A percentile compares a stretch with the other conserved stretches of the same genome.
Conservation (phyloP, 2,113 vertebrate species). For the Stegostoma tigrinum region DNA sequence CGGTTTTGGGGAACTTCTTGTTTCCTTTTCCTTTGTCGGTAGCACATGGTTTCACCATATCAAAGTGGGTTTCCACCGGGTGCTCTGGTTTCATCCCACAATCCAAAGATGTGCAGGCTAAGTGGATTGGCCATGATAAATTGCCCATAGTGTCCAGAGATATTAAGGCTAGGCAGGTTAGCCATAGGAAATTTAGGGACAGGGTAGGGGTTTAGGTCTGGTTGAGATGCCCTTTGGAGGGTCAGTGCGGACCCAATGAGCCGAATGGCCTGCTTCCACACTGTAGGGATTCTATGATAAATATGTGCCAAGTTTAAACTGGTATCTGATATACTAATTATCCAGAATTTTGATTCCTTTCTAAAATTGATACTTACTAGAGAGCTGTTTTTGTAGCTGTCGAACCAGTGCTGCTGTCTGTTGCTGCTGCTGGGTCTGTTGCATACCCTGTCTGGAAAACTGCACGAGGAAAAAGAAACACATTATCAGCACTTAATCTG, state of each 20-base stretch:
- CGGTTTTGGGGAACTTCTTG: background rate
- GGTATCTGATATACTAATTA: background rate
- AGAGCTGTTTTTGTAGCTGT: conserved; percentile 67
- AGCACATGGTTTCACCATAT: too few relatives aligned
- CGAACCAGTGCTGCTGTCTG: conserved; percentile 58
- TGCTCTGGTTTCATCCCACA: too few relatives aligned
- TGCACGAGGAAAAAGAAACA: conserved; percentile 41
- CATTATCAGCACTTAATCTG: background rate
- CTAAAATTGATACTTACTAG: conserved; percentile 49
- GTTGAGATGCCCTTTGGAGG: too few relatives aligned
- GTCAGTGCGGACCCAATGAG: too few relatives aligned
- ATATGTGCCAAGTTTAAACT: background rate
- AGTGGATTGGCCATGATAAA: too few relatives aligned
- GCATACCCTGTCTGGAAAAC: conserved; percentile 59
- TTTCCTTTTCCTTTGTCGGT: background rate
- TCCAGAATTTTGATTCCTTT: background rate
- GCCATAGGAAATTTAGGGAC: too few relatives aligned
- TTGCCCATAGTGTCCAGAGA: too few relatives aligned
- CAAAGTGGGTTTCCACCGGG: too few relatives aligned
- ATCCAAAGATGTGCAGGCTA: too few relatives aligned
- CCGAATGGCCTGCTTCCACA: too few relatives aligned
- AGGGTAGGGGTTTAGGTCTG: too few relatives aligned
- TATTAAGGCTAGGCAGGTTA: too few relatives aligned
- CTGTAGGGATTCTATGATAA: background rate
- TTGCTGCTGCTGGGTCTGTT: conserved; percentile 65